phyloP scores from a whole-genome alignment of 2,888 invertebrate genomes.

The Brachycybe producta region DNA sequence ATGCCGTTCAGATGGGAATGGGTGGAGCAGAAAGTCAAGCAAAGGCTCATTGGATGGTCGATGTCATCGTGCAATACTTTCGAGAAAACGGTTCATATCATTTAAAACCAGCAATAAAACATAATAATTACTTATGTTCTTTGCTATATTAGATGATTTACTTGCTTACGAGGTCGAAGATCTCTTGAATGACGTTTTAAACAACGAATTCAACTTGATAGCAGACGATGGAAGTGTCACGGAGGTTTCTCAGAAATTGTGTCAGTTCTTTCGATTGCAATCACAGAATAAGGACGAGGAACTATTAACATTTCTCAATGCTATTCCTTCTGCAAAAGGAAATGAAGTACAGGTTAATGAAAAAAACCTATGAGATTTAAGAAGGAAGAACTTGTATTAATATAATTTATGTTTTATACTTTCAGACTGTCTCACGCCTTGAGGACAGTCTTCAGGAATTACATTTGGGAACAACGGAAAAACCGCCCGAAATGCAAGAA shows the following conservation, averaged over 20 bases:
- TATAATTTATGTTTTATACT: no score
- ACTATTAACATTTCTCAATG: not conserved
- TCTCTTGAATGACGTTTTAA: constrained; percentile 1
- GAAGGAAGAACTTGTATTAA: no score
- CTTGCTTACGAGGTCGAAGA: constrained; percentile 7
- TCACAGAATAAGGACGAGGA: not conserved
- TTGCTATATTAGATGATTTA: constrained; percentile 4
- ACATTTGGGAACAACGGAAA: no score
- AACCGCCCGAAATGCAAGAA: no score
- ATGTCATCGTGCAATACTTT: constrained; percentile 4
- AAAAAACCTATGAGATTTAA: no score
- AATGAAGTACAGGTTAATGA: no score
- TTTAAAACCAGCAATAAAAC: not conserved
- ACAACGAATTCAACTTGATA: not conserved
- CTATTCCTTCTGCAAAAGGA: not conserved
- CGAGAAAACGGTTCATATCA: not conserved
- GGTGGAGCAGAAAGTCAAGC: no score
- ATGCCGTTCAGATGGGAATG: no score
- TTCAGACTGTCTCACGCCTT: no score
- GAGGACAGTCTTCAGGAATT: no score
- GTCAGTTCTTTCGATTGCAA: not conserved
- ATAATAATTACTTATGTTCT: no score
- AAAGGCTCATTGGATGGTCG: not conserved
- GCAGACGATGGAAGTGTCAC: constrained; percentile 11
- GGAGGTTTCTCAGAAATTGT: constrained; percentile 5